phyloP scores from a whole-genome alignment of 2,113 vertebrate species.

The Heptranchias perlo region DNA sequence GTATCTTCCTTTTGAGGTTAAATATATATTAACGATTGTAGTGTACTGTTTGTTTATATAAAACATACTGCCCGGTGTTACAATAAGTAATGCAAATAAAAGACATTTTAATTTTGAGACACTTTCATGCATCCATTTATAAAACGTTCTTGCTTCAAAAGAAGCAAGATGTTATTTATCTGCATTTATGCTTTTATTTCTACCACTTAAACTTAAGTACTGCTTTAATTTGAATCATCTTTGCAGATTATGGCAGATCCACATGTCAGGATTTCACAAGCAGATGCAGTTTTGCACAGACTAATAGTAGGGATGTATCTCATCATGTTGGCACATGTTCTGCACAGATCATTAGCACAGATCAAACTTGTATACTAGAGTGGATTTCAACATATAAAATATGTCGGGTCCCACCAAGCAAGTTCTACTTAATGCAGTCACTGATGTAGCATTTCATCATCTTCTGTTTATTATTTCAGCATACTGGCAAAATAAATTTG shows the following conservation, averaged over 20 bases:
- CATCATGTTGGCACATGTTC: conserved; percentile 46
- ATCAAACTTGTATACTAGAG: conserved; percentile 53
- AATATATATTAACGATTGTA: neutral
- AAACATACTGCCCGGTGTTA: neutral
- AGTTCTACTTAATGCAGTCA: conserved; percentile 42
- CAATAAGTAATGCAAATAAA: neutral
- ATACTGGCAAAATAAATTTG: conserved; percentile 37
- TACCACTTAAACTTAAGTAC: neutral
- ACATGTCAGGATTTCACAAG: neutral
- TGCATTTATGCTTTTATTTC: neutral
- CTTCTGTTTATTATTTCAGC: conserved; percentile 40
- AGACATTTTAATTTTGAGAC: neutral
- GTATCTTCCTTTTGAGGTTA: neutral
- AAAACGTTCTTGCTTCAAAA: neutral
- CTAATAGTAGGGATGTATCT: neutral
- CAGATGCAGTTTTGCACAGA: neutral
- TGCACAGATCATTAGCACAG: conserved; percentile 55
- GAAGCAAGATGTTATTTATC: neutral
- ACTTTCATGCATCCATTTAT: neutral
- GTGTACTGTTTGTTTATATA: neutral
- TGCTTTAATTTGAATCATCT: neutral
- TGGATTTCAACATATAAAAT: conserved; percentile 46
- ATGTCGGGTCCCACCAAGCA: conserved; percentile 43
- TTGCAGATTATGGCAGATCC: neutral
- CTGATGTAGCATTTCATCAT: conserved; percentile 40